Percentiles rank a stretch among this genome's conserved stretches.
phyloP scores from a whole-genome alignment of 2,113 vertebrate species.

The Poeciliopsis retropinna region DNA sequence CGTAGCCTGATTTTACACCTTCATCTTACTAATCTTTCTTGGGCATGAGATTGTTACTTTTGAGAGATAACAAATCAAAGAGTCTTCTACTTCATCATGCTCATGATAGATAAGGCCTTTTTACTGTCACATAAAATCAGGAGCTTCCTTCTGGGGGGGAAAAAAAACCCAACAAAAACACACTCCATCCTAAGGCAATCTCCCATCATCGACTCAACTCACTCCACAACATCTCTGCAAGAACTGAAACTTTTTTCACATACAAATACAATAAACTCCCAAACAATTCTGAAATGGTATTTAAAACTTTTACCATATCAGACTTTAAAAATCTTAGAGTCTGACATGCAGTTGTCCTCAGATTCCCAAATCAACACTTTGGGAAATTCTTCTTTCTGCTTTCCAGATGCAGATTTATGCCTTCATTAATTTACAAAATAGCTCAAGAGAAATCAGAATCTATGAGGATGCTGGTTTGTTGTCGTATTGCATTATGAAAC shows the following conservation, averaged over 20 bases:
- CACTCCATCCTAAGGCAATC: conserved; percentile 59
- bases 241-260: conserved; percentile 46
- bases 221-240: conserved; percentile 48
- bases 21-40: conserved; percentile 67
- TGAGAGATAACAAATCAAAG: conserved; percentile 67
- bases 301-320: neutral
- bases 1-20: conserved; percentile 57
- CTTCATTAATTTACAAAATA: neutral
- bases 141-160: conserved; percentile 27
- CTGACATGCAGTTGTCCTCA: neutral
- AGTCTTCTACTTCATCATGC: conserved; percentile 68
- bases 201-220: conserved; percentile 51
- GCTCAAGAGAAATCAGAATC: neutral
- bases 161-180: too few relatives aligned
- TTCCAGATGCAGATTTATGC: too few relatives aligned
- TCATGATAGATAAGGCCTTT: conserved; percentile 70
- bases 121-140: conserved; percentile 75
- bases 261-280: conserved; percentile 25
- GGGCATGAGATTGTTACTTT: conserved; percentile 61
- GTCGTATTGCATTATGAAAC: neutral
- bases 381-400: too few relatives aligned
- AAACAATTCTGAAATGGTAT: conserved; percentile 4
- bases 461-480: neutral
- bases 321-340: neutral
- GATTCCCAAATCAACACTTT: neutral